Evolutionary conservation across 2,113 vertebrate species (phyloP).

Genomic region (Rutilus rutilus): DNA sequence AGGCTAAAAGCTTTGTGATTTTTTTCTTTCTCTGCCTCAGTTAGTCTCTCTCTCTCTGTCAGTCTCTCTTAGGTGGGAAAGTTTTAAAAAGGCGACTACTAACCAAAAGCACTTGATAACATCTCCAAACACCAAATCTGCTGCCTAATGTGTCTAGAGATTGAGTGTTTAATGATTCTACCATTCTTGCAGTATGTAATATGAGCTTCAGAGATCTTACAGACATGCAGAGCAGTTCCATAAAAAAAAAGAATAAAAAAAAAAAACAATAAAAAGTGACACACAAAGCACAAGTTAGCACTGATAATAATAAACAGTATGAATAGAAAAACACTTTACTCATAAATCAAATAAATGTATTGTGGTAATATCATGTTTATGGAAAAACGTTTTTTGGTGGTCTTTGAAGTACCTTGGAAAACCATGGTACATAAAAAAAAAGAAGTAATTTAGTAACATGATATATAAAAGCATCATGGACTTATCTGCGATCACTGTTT

Average conservation of each 20-base stretch:
- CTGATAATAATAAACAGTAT: neutral
- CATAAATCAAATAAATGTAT: neutral
- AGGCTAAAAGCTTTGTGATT: conserved; percentile 85
- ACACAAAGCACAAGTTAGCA: neutral
- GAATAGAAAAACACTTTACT: neutral
- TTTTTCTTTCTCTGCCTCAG: conserved; percentile 74
- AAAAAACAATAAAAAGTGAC: neutral
- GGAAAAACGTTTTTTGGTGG: no score
- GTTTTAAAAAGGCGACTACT: neutral
- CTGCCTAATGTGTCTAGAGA: neutral
- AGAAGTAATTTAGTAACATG: no score
- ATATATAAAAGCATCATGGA: no score
- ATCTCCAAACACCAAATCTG: neutral
- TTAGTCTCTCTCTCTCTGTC: conserved; percentile 20
- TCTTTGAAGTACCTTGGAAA: neutral
- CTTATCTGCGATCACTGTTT: neutral
- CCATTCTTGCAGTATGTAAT: neutral
- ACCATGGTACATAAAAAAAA: neutral
- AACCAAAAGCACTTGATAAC: conserved; percentile 11
- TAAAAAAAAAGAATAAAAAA: neutral
- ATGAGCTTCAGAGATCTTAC: neutral
- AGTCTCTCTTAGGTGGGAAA: conserved; percentile 8
- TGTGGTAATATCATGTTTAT: neutral
- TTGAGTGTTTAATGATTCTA: conserved; percentile 23
- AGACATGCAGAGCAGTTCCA: neutral